Evolutionary conservation across 2,113 vertebrate species (phyloP).

Genomic region (Burhinus bistriatus): DNA sequence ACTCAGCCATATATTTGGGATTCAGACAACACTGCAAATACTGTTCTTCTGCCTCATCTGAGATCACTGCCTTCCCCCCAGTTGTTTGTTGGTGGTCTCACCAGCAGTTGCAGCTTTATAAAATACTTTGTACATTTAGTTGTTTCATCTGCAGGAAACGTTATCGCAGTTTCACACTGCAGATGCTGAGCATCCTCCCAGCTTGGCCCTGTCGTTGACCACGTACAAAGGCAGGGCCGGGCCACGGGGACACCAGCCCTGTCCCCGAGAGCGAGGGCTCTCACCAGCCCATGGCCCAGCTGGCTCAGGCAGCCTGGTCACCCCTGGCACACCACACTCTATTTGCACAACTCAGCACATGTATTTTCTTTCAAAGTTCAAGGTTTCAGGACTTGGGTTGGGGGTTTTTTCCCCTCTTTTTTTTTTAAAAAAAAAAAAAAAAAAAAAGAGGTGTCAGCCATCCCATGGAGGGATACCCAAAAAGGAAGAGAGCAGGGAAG

Average conservation of each 20-base stretch:
- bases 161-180: accelerated
- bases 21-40: not conserved
- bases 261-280: accelerated
- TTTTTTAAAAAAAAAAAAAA: too few species aligned
- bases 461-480: not conserved
- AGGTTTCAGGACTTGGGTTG: not conserved
- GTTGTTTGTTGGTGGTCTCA: not conserved
- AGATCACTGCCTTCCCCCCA: not conserved
- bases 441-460: not conserved
- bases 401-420: accelerated
- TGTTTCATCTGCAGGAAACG: not conserved
- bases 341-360: not conserved
- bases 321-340: not conserved
- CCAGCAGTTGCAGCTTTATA: not conserved
- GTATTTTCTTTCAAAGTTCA: not conserved
- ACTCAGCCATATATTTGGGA: not conserved
- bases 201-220: too few species aligned
- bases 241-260: not conserved
- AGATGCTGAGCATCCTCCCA: not conserved
- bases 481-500: not conserved
- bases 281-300: not conserved
- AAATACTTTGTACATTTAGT: not conserved
- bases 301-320: not conserved
- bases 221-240: not conserved
- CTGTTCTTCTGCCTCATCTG: not conserved